These are phyloP conservation scores for Epinephelus fuscoguttatus DNA, from an alignment of 2,113 vertebrate species.

Conservation along the genomic window DNA sequence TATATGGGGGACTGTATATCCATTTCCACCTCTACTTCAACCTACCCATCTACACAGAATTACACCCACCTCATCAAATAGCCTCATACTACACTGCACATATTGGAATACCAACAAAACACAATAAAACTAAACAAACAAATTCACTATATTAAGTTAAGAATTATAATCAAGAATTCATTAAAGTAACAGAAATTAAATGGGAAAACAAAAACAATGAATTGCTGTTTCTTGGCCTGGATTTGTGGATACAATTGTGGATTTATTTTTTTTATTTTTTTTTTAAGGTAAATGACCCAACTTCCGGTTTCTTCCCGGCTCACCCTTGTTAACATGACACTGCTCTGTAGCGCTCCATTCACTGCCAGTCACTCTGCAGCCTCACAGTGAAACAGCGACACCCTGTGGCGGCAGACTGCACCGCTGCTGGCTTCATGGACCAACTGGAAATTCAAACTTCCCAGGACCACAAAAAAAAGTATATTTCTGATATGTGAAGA, in stretches of 20 bases:
- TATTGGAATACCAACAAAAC: not conserved
- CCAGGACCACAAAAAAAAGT: not conserved
- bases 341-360: not conserved
- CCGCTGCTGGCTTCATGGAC: not conserved
- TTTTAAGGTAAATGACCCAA: accelerated
- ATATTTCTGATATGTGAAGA: no score
- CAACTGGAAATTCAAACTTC: accelerated
- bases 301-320: accelerated
- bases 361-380: not conserved
- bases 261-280: slow-evolving; percentile 34
- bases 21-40: no score
- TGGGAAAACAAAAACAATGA: not conserved
- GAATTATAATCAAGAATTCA: not conserved
- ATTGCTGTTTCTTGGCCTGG: no score
- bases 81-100: no score
- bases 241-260: no score
- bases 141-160: no score
- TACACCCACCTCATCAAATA: no score
- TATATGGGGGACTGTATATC: no score
- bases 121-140: not conserved
- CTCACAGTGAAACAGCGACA: slow-evolving; percentile 36
- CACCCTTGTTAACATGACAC: not conserved
- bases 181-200: not conserved
- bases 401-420: not conserved
- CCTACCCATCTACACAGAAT: no score